phyloP scores from a whole-genome alignment of 2,888 invertebrate species.

The Gastrophysa polygoni region DNA sequence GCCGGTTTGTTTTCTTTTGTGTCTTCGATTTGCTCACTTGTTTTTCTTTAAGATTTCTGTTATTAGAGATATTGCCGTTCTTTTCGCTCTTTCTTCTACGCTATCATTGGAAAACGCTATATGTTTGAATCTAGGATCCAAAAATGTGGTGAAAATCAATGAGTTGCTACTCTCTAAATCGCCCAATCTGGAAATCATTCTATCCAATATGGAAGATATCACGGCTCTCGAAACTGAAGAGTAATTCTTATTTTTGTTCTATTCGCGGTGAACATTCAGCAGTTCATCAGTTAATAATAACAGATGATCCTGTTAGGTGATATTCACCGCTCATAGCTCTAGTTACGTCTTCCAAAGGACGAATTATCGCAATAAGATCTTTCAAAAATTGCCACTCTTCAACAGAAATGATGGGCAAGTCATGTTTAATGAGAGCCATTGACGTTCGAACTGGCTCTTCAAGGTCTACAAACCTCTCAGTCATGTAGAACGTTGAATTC shows the following conservation, averaged over 20 bases:
- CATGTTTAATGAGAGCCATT: conserved; percentile 28
- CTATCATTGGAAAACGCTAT: conserved; percentile 27
- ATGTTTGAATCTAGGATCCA: conserved; percentile 38
- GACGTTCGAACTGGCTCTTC: conserved; percentile 33
- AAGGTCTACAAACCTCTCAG: conserved; percentile 32
- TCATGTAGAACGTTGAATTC: conserved; percentile 39
- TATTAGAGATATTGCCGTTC: neutral
- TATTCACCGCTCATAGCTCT: conserved; percentile 35
- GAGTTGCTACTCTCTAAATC: conserved; percentile 31
- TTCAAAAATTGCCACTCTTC: conserved; percentile 36
- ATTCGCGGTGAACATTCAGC: conserved; percentile 15
- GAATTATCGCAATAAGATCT: conserved; percentile 29
- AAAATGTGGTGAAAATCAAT: conserved; percentile 29
- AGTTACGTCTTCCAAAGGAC: conserved; percentile 35
- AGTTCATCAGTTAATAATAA: conserved; percentile 23
- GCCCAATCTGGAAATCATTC: conserved; percentile 24
- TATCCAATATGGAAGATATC: conserved; percentile 13
- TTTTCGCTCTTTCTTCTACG: conserved; percentile 13
- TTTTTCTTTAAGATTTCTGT: neutral
- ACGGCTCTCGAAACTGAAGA: neutral
- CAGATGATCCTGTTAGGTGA: conserved; percentile 33
- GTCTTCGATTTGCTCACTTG: neutral
- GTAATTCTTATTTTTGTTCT: conserved; percentile 8
- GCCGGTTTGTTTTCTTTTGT: neutral
- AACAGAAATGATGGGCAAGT: conserved; percentile 24